Percentiles rank a stretch among this genome's conserved stretches.
These are phyloP conservation scores for Poecilia wingei DNA, from an alignment of 2,797 vertebrate species.

Conservation along the genomic window DNA sequence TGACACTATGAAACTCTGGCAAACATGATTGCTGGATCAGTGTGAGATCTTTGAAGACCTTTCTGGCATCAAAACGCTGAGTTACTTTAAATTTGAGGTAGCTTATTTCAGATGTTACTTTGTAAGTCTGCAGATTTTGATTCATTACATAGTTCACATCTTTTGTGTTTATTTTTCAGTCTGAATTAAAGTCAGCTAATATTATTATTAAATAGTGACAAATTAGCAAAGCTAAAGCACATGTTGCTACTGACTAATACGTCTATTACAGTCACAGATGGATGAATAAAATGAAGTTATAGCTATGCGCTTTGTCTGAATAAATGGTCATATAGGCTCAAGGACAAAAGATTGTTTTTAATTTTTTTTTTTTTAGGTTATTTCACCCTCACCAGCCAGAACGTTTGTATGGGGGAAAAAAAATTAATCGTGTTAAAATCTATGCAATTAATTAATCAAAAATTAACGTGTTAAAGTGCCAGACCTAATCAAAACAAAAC, in stretches of 20 bases:
- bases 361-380: too few relatives aligned
- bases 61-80: slow-evolving; percentile 17
- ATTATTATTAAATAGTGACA: neutral
- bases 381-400: too few relatives aligned
- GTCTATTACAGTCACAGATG: slow-evolving; percentile 2
- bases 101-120: slow-evolving; percentile 12
- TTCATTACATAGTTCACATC: neutral
- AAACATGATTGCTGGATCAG: slow-evolving; percentile 14
- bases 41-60: slow-evolving; percentile 27
- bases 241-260: slow-evolving; percentile 3
- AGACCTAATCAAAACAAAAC: neutral
- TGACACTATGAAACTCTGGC: slow-evolving; percentile 40
- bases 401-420: too few relatives aligned
- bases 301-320: neutral
- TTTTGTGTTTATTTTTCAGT: slow-evolving; percentile 1
- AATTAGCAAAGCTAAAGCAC: neutral
- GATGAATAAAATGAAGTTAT: slow-evolving; percentile 2
- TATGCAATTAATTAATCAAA: neutral
- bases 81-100: slow-evolving; percentile 25
- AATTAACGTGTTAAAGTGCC: neutral
- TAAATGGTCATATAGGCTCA: too few relatives aligned
- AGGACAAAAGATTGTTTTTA: too few relatives aligned
- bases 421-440: too few relatives aligned
- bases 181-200: neutral
- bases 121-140: slow-evolving; percentile 3